Evolutionary conservation across 2,888 invertebrate genomes (phyloP), one percentile per base, ranked within the genome.

Genomic region (Neoascia interrupta): DNA sequence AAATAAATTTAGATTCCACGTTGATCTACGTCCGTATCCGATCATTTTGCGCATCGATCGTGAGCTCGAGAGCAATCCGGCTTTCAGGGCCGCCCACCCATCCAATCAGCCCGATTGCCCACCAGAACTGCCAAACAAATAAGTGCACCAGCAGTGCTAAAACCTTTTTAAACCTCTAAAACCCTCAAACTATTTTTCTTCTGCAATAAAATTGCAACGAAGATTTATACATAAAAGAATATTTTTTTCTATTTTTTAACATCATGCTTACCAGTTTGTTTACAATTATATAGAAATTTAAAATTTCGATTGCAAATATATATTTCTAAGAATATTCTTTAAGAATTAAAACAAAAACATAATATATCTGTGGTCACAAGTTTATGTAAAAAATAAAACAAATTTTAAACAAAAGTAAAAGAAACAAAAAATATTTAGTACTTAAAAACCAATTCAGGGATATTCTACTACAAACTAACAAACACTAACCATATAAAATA

Each of bases 81-180:
- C 96, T 3, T 97, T 98, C 90, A 92, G 95, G 81, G 94, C 94
- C 21, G 96, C 97, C 36, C 96, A 97, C 90, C 97, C 97, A 36
- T 94, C 94, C 82, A 92, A 93, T 84, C 98, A 98, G 90, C 97
- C 97, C 2, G 99, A 99, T 90, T 97, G 97, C 88, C 98, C 98
- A 39, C 95, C 95, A 5, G 96, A 96, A 93, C 93, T 84, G 93
- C 94, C 87, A 94, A 95, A 91, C 93, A 92, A 91, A 87, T 86
- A 85, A 85, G 15, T 13, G 13, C 49, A 68, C 21, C 23, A 45
- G 19, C 21, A 26, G 31, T 41, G 37, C 23, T 45, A 11, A 36
- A 36, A 39, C n/a, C 28, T n/a, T 16, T 6, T 49, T 15, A 41
- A n/a, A n/a, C 15, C 19, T 54, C 54, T 5, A 49, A 26, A 49